Conservation (phyloP, 2,888 invertebrate genomes). For the Troides helena region DNA sequence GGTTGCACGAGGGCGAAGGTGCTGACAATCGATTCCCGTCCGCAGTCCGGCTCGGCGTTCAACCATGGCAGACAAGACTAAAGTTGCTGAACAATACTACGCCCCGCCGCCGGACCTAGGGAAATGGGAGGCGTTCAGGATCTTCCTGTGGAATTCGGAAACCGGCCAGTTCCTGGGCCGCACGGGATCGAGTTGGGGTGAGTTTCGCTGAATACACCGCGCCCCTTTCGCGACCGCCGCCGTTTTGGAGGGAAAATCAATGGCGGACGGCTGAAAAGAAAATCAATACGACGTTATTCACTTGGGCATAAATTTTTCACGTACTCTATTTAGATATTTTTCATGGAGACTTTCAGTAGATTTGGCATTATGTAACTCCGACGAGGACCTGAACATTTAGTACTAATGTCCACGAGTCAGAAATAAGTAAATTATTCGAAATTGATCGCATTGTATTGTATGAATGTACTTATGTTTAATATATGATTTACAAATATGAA, state of each 20-base stretch:
- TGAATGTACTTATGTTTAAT: too few species aligned
- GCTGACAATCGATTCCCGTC: slow-evolving; percentile 69
- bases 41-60: slow-evolving; percentile 71
- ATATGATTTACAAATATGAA: too few species aligned
- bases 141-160: slow-evolving; percentile 95
- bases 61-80: slow-evolving; percentile 87
- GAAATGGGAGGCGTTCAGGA: slow-evolving; percentile 91
- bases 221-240: slow-evolving; percentile 26
- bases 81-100: slow-evolving; percentile 87
- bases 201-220: slow-evolving; percentile 72
- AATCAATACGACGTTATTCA: slow-evolving; percentile 10
- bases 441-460: too few species aligned
- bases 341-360: too few species aligned
- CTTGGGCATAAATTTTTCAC: too few species aligned
- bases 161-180: slow-evolving; percentile 95
- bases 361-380: too few species aligned
- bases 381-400: too few species aligned
- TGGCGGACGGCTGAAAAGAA: slow-evolving; percentile 20
- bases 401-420: too few species aligned
- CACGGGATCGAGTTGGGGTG: slow-evolving; percentile 96
- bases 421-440: too few species aligned
- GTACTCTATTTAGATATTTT: too few species aligned
- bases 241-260: slow-evolving; percentile 59
- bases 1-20: slow-evolving; percentile 55
- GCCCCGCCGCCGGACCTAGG: slow-evolving; percentile 89